These are phyloP conservation scores for Camelus bactrianus DNA, from an alignment of 2,113 vertebrate species.

Conservation along the genomic window DNA sequence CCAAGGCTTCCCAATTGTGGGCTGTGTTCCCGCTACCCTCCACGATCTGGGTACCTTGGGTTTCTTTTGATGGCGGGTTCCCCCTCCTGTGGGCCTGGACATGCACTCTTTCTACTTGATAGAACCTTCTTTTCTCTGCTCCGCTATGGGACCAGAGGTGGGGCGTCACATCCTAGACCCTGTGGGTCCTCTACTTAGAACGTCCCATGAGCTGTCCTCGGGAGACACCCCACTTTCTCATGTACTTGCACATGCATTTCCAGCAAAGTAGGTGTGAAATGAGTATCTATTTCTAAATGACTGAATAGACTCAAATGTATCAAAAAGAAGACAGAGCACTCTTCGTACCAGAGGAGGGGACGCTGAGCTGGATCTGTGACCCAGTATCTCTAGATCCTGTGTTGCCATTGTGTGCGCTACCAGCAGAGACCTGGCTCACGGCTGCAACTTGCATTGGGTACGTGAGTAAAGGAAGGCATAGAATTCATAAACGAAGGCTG, in stretches of 20 bases:
- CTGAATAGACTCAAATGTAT: background rate
- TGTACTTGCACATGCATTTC: background rate
- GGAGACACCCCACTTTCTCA: background rate
- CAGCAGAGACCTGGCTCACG: background rate
- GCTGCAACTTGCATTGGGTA: background rate
- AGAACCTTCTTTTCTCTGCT: background rate
- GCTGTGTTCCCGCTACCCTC: background rate
- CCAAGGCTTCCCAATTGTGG: background rate
- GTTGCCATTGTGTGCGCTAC: background rate
- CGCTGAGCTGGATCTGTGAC: background rate
- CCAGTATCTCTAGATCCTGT: background rate
- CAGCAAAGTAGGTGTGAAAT: background rate
- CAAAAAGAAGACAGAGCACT: background rate
- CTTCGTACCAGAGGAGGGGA: background rate
- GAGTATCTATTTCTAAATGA: background rate
- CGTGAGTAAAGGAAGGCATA: background rate
- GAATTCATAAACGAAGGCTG: background rate
- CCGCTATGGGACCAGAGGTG: background rate
- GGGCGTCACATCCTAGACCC: background rate
- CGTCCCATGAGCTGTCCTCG: rapidly evolving
- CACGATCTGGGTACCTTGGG: background rate
- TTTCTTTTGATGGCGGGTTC: background rate
- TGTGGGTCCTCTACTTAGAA: background rate
- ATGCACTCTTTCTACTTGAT: background rate
- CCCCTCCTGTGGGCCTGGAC: background rate